These are phyloP conservation scores for Chamaetylas fuelleborni DNA, from an alignment of 2,113 vertebrate species.

Conservation along the genomic window DNA sequence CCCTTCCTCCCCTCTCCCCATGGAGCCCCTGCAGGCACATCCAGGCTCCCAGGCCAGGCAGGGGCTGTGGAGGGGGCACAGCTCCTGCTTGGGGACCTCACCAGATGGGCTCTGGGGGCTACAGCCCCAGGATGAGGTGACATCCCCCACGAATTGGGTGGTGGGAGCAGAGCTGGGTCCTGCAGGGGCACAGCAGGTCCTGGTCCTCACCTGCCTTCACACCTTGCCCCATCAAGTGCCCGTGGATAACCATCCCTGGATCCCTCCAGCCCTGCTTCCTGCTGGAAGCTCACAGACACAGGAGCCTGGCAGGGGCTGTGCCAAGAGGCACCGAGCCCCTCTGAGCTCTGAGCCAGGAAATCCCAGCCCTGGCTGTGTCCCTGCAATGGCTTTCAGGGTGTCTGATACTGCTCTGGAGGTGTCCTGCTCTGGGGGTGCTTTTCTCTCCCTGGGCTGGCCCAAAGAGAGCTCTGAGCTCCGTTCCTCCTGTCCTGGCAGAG, in stretches of 20 bases:
- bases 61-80: neutral
- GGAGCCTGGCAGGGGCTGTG: neutral
- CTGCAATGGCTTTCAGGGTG: neutral
- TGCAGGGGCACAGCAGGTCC: neutral
- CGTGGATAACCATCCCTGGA: fast-evolving
- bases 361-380: neutral
- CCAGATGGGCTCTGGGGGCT: fast-evolving
- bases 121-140: neutral
- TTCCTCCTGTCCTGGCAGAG: neutral
- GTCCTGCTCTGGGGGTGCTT: neutral
- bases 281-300: fast-evolving
- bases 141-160: neutral
- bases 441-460: neutral
- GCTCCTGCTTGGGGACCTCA: neutral
- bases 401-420: fast-evolving
- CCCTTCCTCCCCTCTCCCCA: neutral
- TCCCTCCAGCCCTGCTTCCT: neutral
- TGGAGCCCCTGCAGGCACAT: neutral
- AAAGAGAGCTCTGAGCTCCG: neutral
- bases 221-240: fast-evolving
- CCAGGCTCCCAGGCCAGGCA: neutral
- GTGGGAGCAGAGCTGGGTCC: neutral
- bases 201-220: neutral
- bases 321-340: neutral
- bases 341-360: neutral